Conservation (phyloP, 2,113 vertebrate species). For the Stictonetta naevosa region DNA sequence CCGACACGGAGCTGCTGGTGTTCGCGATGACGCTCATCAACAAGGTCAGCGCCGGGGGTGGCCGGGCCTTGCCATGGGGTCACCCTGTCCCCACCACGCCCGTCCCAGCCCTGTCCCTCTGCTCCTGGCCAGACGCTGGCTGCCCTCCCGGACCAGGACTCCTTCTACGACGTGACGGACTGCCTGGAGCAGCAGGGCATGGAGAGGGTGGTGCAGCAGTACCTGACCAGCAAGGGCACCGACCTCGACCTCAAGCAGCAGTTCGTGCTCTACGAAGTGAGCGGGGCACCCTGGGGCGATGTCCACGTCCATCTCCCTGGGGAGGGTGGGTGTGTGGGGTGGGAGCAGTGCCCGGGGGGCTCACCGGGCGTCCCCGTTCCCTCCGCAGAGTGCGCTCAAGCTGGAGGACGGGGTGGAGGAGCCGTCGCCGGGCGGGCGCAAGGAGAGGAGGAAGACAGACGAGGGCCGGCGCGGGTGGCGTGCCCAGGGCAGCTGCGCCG, state of each 20-base stretch:
- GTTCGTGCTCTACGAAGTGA: constrained; percentile 89
- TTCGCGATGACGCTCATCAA: constrained; percentile 93
- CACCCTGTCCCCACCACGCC: background rate
- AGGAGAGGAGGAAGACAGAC: constrained; percentile 87
- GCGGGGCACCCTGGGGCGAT: fast-evolving
- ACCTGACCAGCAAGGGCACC: constrained; percentile 78
- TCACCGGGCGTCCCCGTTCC: background rate
- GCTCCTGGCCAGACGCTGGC: constrained; percentile 81
- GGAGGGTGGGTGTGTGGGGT: background rate
- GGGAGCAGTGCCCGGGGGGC: background rate
- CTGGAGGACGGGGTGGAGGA: constrained; percentile 89
- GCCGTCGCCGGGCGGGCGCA: constrained; percentile 66
- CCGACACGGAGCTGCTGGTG: constrained; percentile 89
- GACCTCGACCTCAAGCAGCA: constrained; percentile 87
- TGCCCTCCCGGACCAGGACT: constrained; percentile 93
- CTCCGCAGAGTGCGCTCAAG: constrained; percentile 80
- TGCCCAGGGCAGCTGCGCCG: constrained; percentile 71
- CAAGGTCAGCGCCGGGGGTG: constrained; percentile 79
- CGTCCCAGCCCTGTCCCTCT: background rate
- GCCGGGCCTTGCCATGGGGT: background rate
- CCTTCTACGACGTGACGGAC: constrained; percentile 94
- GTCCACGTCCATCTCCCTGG: background rate
- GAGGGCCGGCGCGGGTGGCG: constrained; percentile 84
- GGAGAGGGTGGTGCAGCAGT: constrained; percentile 86
- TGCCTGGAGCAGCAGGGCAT: constrained; percentile 92